Percentiles rank a stretch among this genome's conserved stretches.
Conservation (phyloP, 2,888 invertebrate genomes). For the Scaptomyza tumidula region DNA sequence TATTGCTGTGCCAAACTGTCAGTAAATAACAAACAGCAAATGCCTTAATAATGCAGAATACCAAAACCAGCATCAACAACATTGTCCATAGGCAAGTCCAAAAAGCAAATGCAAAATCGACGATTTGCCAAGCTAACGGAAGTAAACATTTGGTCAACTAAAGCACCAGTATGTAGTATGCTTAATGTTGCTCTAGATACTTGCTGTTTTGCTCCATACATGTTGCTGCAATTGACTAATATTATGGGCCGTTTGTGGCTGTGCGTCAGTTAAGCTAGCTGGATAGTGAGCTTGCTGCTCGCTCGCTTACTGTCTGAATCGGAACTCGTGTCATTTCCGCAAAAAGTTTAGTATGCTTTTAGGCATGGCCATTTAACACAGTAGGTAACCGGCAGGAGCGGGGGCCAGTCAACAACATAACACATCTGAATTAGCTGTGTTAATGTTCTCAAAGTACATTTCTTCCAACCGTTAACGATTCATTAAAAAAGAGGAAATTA, state of each 20-base stretch:
- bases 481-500: not conserved
- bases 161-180: slow-evolving; percentile 23
- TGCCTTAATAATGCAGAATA: slow-evolving; percentile 46
- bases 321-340: slow-evolving; percentile 79
- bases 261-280: slow-evolving; percentile 38
- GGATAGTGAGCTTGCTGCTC: not conserved
- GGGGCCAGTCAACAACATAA: slow-evolving; percentile 14
- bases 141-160: slow-evolving; percentile 49
- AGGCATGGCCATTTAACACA: slow-evolving; percentile 66
- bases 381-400: not conserved
- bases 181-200: slow-evolving; percentile 31
- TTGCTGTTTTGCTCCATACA: slow-evolving; percentile 1
- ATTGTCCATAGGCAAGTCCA: slow-evolving; percentile 26
- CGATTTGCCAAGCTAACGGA: slow-evolving; percentile 46
- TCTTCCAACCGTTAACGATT: not conserved
- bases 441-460: slow-evolving; percentile 20
- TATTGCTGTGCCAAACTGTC: slow-evolving; percentile 20
- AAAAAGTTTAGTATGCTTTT: slow-evolving; percentile 76
- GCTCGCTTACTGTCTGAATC: slow-evolving; percentile 53
- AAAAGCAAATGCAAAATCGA: slow-evolving; percentile 27
- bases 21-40: slow-evolving; percentile 35
- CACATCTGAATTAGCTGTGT: slow-evolving; percentile 18
- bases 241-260: slow-evolving; percentile 46
- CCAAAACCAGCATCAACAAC: slow-evolving; percentile 1
- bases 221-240: slow-evolving; percentile 52